Conservation (phyloP, 2,888 invertebrate species). For the Cheilosia variabilis region DNA sequence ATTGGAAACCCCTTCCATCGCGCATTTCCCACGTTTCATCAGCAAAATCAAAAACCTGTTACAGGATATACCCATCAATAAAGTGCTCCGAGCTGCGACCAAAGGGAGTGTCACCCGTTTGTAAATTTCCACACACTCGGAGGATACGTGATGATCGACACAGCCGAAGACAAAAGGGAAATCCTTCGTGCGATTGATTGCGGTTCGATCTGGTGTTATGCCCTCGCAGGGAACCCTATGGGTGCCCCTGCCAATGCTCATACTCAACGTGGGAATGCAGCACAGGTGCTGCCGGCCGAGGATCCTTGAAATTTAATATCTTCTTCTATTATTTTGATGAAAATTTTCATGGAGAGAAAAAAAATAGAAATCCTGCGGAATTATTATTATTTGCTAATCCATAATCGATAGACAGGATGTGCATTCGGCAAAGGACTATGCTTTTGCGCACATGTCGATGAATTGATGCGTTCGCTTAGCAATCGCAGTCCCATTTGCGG, state of each 20-base stretch:
- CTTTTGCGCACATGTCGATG: slow-evolving; percentile 37
- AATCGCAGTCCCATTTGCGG: background rate
- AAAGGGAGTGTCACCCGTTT: slow-evolving; percentile 67
- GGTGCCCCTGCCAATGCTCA: slow-evolving; percentile 27
- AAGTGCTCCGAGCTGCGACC: slow-evolving; percentile 27
- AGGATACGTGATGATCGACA: slow-evolving; percentile 61
- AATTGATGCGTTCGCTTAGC: slow-evolving; percentile 40
- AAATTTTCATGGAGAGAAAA: slow-evolving; percentile 9
- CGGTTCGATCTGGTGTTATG: slow-evolving; percentile 50
- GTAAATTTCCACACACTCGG: slow-evolving; percentile 49
- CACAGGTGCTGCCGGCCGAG: slow-evolving; percentile 55
- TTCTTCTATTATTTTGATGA: slow-evolving; percentile 44
- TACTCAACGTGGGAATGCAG: slow-evolving; percentile 59
- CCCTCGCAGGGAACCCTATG: slow-evolving; percentile 45
- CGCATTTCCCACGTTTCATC: slow-evolving; percentile 66
- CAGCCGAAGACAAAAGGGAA: slow-evolving; percentile 19
- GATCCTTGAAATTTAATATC: slow-evolving; percentile 68
- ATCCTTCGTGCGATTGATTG: slow-evolving; percentile 59
- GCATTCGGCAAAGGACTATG: slow-evolving; percentile 34
- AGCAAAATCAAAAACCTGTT: slow-evolving; percentile 73
- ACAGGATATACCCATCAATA: slow-evolving; percentile 67
- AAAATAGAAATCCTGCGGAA: slow-evolving; percentile 11
- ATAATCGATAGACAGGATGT: slow-evolving; percentile 66
- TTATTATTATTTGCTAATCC: slow-evolving; percentile 70
- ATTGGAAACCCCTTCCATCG: slow-evolving; percentile 22